phyloP scores from a whole-genome alignment of 1,140 invertebrate genomes.

The Drosophila triauraria region DNA sequence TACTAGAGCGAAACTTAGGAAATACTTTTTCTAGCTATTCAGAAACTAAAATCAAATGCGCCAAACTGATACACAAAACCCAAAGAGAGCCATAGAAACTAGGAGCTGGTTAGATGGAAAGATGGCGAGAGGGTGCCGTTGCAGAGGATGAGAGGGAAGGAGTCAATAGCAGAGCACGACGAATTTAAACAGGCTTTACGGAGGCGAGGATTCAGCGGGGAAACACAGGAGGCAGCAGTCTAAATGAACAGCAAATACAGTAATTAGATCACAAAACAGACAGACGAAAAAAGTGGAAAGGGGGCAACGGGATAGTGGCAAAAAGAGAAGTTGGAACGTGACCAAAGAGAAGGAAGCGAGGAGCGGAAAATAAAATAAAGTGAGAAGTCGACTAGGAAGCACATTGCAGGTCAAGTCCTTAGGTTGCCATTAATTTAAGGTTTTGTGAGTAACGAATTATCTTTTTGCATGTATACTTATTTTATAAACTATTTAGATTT shows the following conservation, averaged over 20 bases:
- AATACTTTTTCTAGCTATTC: slow-evolving; percentile 23
- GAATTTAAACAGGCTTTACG: slow-evolving; percentile 38
- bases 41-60: slow-evolving; percentile 68
- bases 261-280: slow-evolving; percentile 80
- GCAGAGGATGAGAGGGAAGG: slow-evolving; percentile 6
- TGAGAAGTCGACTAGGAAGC: slow-evolving; percentile 47
- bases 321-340: slow-evolving; percentile 54
- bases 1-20: background rate
- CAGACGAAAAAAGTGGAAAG: slow-evolving; percentile 28
- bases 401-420: slow-evolving; percentile 26
- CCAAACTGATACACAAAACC: slow-evolving; percentile 60
- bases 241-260: slow-evolving; percentile 81
- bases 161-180: slow-evolving; percentile 34
- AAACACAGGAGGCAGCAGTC: slow-evolving; percentile 52
- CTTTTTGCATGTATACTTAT: background rate
- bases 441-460: background rate
- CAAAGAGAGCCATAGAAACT: slow-evolving; percentile 23
- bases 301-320: slow-evolving; percentile 30
- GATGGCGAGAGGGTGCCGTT: background rate
- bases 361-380: slow-evolving; percentile 22
- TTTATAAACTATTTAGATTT: background rate
- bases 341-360: slow-evolving; percentile 46
- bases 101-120: slow-evolving; percentile 18
- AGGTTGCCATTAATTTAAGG: background rate
- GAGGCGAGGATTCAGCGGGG: slow-evolving; percentile 11